phyloP scores from a whole-genome alignment of 1,140 invertebrate genomes.

The Magallana angulata region DNA sequence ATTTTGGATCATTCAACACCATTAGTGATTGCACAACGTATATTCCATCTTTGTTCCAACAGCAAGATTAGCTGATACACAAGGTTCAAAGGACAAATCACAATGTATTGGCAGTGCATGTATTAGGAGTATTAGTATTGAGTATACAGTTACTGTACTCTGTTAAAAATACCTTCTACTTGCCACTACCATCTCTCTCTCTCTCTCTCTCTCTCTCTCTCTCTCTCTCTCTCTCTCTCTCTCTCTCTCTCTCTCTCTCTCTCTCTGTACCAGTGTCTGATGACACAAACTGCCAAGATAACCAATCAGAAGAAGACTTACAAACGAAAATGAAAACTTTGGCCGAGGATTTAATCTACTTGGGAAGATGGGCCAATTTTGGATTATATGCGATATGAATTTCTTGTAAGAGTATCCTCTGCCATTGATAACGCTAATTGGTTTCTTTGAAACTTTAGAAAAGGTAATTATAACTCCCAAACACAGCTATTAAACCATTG shows the following conservation, averaged over 20 bases:
- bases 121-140: too few relatives aligned
- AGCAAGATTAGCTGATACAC: background rate
- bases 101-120: too few relatives aligned
- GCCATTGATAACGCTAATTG: conserved; percentile 42
- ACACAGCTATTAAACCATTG: conserved; percentile 28
- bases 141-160: too few relatives aligned
- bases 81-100: too few relatives aligned
- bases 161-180: too few relatives aligned
- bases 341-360: background rate
- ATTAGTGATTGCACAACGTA: too few relatives aligned
- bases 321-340: conserved; percentile 41
- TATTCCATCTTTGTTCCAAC: too few relatives aligned
- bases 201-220: too few relatives aligned
- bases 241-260: too few relatives aligned
- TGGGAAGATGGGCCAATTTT: conserved; percentile 28
- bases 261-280: background rate
- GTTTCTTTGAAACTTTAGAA: conserved; percentile 42
- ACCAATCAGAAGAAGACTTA: conserved; percentile 35
- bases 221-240: too few relatives aligned
- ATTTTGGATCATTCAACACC: too few relatives aligned
- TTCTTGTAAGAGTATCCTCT: conserved; percentile 34
- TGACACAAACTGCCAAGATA: background rate
- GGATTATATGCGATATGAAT: conserved; percentile 22
- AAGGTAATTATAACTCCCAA: conserved; percentile 29
- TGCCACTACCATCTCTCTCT: background rate